Evolutionary conservation across 2,797 vertebrate genomes (phyloP), one percentile per base, ranked within the genome.

Genomic region (Gymnoscopelus microlampas): DNA sequence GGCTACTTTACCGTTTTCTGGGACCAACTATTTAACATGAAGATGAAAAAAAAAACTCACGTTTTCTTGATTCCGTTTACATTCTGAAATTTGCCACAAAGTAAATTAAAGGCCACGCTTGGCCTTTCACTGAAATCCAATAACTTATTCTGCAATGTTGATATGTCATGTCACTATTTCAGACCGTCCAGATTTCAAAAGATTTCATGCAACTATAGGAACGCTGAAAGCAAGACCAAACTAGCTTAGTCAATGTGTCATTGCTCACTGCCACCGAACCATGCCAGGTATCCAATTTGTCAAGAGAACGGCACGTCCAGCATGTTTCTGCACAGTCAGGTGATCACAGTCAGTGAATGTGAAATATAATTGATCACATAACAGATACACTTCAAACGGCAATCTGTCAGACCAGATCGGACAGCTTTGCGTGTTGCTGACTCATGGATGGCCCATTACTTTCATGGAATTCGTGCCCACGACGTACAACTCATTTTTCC

Each of bases 141-240:
- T 26, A 19, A 65, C 47, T 61, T 77, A 82, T 80, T 84, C 76
- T 84, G 78, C 64, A 68, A 57, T 49, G 32, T 79, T 63, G 65
- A 67, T 78, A 51, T 63, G 69, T 26, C 57, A 44, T 68, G 70
- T 54, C 60, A 76, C 57, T 56, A 11, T 24, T 57, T 63, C 59
- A 78, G 66, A 59, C 73, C 50, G 3, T 54, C 53, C 24, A 15
- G 73, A 55, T 63, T 74, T 68, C 67, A 74, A 66, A 79, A 73
- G 67, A n/a, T 48, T 69, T 89, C 85, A 88, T 81, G 73, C 90
- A 90, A 90, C 86, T 66, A 19, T 56, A 79, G 71, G 56, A 79
- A 2, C 32, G 74, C 78, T 82, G 80, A 85, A 85, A 85, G 82
- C 69, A 64, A 67, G 49, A 65, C 82, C 66, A 71, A 82, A 74